Conservation (phyloP, 2,113 vertebrate species). For the Verasper variegatus region DNA sequence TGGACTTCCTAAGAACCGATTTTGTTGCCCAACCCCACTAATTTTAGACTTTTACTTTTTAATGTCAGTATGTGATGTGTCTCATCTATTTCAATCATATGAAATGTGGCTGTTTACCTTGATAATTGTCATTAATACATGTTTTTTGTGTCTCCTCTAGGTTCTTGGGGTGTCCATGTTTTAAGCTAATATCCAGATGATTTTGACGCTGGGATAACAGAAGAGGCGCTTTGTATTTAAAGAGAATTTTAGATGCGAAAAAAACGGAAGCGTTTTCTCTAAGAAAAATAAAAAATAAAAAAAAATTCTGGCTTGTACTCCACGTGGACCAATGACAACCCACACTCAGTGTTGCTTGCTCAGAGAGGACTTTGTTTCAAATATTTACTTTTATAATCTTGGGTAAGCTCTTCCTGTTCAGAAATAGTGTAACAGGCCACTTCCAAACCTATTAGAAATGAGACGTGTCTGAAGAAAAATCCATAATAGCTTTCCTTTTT, state of each 20-base stretch:
- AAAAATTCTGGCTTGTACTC: slow-evolving; percentile 85
- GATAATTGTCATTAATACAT: slow-evolving; percentile 22
- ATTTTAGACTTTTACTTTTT: too few species aligned
- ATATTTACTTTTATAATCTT: slow-evolving; percentile 85
- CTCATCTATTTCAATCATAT: not conserved
- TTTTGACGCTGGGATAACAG: slow-evolving; percentile 84
- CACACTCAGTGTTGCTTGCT: slow-evolving; percentile 98
- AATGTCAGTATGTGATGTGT: not conserved
- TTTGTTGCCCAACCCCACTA: too few species aligned
- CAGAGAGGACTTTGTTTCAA: slow-evolving; percentile 88
- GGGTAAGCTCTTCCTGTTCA: slow-evolving; percentile 84
- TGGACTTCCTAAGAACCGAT: too few species aligned
- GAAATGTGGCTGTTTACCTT: not conserved
- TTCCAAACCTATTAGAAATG: slow-evolving; percentile 81
- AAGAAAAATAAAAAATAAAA: slow-evolving; percentile 75
- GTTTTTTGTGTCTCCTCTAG: slow-evolving; percentile 82
- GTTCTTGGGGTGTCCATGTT: slow-evolving; percentile 99
- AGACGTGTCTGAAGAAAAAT: slow-evolving; percentile 80
- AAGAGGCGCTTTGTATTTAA: slow-evolving; percentile 97
- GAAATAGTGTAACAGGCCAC: slow-evolving; percentile 77
- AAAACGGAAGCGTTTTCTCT: slow-evolving; percentile 93
- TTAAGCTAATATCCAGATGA: slow-evolving; percentile 86
- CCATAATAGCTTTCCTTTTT: slow-evolving; percentile 72
- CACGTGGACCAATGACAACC: slow-evolving; percentile 90
- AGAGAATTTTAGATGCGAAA: slow-evolving; percentile 92